Evolutionary conservation across 2,113 vertebrate species (phyloP).

Genomic region (Coturnix japonica): DNA sequence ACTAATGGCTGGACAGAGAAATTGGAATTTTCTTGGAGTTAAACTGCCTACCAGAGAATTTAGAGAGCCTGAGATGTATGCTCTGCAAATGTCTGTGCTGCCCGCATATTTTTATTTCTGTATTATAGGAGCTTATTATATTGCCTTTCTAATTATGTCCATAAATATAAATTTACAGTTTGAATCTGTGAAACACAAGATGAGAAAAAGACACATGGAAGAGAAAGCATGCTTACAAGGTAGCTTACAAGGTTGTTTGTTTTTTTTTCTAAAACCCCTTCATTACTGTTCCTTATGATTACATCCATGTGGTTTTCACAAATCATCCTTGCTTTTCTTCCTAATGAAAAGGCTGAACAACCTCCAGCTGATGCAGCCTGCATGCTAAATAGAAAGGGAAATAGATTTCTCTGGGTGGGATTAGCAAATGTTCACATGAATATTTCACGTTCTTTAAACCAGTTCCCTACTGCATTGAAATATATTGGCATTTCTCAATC

Average conservation of each 20-base stretch:
- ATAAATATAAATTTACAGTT: conserved; percentile 33
- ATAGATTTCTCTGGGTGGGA: background rate
- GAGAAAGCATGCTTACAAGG: background rate
- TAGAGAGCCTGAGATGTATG: background rate
- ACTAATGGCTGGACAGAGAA: conserved; percentile 16
- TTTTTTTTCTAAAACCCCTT: background rate
- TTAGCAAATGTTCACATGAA: conserved; percentile 41
- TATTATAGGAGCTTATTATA: background rate
- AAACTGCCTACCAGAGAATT: background rate
- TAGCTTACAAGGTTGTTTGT: background rate
- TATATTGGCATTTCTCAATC: conserved; percentile 23
- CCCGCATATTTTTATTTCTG: background rate
- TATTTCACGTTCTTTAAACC: conserved; percentile 61
- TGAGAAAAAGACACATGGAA: background rate
- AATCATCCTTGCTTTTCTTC: conserved; percentile 32
- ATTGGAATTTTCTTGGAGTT: background rate
- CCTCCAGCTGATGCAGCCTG: conserved; percentile 31
- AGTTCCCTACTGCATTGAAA: no score
- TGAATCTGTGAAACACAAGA: background rate
- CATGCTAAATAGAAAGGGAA: conserved; percentile 39
- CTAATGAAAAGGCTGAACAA: conserved; percentile 38
- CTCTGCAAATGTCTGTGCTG: background rate
- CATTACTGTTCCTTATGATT: conserved; percentile 5
- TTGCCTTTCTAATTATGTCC: background rate
- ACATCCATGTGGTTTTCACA: conserved; percentile 31